phyloP scores from a whole-genome alignment of 2,113 vertebrate genomes.

The Channa argus region DNA sequence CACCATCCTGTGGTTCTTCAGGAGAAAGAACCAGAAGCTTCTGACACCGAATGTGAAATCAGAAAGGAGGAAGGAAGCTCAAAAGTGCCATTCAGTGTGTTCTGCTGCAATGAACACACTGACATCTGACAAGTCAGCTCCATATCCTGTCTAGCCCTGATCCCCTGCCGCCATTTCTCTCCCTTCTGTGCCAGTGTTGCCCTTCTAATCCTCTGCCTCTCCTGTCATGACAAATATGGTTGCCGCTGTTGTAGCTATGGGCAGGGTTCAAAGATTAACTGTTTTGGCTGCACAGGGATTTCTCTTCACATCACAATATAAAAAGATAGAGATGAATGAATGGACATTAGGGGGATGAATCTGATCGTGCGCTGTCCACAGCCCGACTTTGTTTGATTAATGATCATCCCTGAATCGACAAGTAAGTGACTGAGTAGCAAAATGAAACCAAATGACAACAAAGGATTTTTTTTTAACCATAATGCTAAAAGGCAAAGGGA shows the following conservation, averaged over 20 bases:
- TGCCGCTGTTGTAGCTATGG: slow-evolving; percentile 15
- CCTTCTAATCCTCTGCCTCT: slow-evolving; percentile 49
- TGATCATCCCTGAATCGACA: background rate
- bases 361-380: background rate
- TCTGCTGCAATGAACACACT: background rate
- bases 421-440: slow-evolving; percentile 14
- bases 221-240: slow-evolving; percentile 42
- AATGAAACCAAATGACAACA: slow-evolving; percentile 18
- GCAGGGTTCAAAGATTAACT: slow-evolving; percentile 25
- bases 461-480: slow-evolving; percentile 26
- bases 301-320: background rate
- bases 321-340: background rate
- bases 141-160: slow-evolving; percentile 19
- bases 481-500: background rate
- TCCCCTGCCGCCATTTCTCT: slow-evolving; percentile 4
- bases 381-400: slow-evolving; percentile 25
- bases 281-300: background rate
- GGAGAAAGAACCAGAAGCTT: background rate
- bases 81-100: slow-evolving; percentile 12
- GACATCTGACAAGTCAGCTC: slow-evolving; percentile 9
- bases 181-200: slow-evolving; percentile 14
- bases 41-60: slow-evolving; percentile 1
- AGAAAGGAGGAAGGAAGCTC: background rate
- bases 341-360: background rate
- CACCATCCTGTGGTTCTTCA: slow-evolving; percentile 3